phyloP scores from a whole-genome alignment of 2,888 invertebrate species.

The Athrips mouffetella region DNA sequence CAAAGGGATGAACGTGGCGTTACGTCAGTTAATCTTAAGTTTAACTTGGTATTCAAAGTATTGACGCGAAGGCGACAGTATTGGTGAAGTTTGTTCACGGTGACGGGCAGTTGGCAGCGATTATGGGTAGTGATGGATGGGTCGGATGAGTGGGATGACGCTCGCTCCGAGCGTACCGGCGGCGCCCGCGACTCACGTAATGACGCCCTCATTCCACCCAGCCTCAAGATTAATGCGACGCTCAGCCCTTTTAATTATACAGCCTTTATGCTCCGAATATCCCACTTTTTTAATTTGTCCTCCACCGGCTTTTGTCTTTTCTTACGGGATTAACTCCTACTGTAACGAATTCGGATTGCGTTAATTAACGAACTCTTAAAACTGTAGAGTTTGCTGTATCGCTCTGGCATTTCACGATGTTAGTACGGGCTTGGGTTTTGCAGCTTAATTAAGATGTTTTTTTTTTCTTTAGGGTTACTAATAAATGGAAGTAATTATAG shows the following conservation, averaged over 20 bases:
- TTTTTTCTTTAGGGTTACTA: no score
- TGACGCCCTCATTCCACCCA: slow-evolving; percentile 45
- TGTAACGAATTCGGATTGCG: slow-evolving; percentile 24
- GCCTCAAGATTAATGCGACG: slow-evolving; percentile 51
- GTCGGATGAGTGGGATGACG: slow-evolving; percentile 17
- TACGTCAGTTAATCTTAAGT: neutral
- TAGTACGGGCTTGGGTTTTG: neutral
- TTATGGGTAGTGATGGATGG: slow-evolving; percentile 46
- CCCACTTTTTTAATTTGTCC: slow-evolving; percentile 40
- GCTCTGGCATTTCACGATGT: slow-evolving; percentile 1
- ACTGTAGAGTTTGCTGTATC: neutral
- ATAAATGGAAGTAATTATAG: no score
- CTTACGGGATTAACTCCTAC: slow-evolving; percentile 29
- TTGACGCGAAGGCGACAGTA: neutral
- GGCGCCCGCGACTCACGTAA: slow-evolving; percentile 28
- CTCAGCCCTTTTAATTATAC: slow-evolving; percentile 59
- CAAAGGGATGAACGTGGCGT: no score
- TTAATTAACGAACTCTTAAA: neutral
- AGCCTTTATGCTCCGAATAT: slow-evolving; percentile 37
- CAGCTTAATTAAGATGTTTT: slow-evolving; percentile 12
- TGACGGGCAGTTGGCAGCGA: slow-evolving; percentile 17
- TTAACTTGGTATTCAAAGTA: neutral
- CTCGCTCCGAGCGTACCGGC: slow-evolving; percentile 8
- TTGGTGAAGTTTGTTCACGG: neutral
- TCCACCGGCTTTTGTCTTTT: slow-evolving; percentile 25